Evolutionary conservation across 2,888 invertebrate genomes (phyloP).

Genomic region (Ophion obscuratus): DNA sequence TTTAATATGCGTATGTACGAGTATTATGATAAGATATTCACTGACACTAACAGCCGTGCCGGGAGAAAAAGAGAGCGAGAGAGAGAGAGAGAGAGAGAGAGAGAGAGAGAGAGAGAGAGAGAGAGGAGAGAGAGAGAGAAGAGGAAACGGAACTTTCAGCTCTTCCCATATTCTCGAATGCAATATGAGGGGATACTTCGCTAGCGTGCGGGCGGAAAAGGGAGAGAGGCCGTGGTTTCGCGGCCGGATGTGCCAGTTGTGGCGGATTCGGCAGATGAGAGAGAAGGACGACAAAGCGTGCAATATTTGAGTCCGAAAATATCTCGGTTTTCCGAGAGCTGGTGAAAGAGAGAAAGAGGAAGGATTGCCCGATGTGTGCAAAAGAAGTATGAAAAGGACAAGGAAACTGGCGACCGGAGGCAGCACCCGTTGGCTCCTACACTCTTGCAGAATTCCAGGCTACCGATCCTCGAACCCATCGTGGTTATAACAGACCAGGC

Average conservation of each 20-base stretch:
- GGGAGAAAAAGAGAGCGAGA: conserved; percentile 68
- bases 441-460: conserved; percentile 59
- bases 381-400: conserved; percentile 29
- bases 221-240: conserved; percentile 24
- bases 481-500: conserved; percentile 64
- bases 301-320: conserved; percentile 74
- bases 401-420: conserved; percentile 61
- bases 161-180: conserved; percentile 77
- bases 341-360: conserved; percentile 65
- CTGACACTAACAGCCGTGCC: conserved; percentile 78
- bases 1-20: conserved; percentile 33
- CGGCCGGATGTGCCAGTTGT: conserved; percentile 43
- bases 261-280: conserved; percentile 40
- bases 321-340: conserved; percentile 68
- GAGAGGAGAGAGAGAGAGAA: conserved; percentile 36
- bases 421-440: conserved; percentile 58
- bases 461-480: conserved; percentile 51
- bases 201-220: neutral
- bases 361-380: conserved; percentile 41
- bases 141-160: conserved; percentile 78
- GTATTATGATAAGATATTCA: conserved; percentile 82
- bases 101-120: conserved; percentile 66
- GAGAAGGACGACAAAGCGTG: conserved; percentile 36
- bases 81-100: conserved; percentile 31
- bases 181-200: conserved; percentile 77